A percentile compares a stretch with the other conserved stretches of the same genome.
Evolutionary conservation across 2,888 invertebrate species (phyloP).

Genomic region (Hartigia nigra): DNA sequence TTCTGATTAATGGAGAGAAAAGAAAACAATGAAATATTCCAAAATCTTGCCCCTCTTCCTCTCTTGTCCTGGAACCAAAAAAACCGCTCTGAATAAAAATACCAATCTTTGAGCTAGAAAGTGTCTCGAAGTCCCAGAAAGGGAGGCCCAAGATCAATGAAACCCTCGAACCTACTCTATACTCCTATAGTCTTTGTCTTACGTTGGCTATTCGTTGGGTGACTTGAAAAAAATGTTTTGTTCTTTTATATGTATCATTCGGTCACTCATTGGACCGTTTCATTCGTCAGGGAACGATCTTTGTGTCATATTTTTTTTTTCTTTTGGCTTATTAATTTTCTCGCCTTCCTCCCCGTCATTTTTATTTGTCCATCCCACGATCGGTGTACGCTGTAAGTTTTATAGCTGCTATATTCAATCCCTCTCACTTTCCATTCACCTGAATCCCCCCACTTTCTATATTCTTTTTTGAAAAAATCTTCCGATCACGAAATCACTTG

Average conservation of each 20-base stretch:
- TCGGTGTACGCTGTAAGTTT: conserved; percentile 8
- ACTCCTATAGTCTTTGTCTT: neutral
- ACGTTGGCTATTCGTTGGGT: neutral
- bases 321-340: neutral
- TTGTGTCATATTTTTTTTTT: neutral
- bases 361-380: neutral
- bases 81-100: neutral
- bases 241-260: conserved; percentile 4
- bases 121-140: neutral
- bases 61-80: neutral
- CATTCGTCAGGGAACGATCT: neutral
- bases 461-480: neutral
- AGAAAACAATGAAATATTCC: neutral
- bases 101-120: neutral
- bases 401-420: neutral
- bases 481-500: conserved; percentile 5
- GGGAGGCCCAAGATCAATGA: neutral
- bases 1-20: neutral
- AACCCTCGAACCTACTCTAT: neutral
- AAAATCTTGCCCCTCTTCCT: neutral
- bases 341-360: neutral
- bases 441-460: neutral
- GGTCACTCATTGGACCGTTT: neutral
- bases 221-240: neutral
- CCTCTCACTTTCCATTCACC: neutral